Evolutionary conservation across 2,113 vertebrate species (phyloP), one percentile per base, ranked within the genome.

Genomic region (Sphaerodactylus townsendi): DNA sequence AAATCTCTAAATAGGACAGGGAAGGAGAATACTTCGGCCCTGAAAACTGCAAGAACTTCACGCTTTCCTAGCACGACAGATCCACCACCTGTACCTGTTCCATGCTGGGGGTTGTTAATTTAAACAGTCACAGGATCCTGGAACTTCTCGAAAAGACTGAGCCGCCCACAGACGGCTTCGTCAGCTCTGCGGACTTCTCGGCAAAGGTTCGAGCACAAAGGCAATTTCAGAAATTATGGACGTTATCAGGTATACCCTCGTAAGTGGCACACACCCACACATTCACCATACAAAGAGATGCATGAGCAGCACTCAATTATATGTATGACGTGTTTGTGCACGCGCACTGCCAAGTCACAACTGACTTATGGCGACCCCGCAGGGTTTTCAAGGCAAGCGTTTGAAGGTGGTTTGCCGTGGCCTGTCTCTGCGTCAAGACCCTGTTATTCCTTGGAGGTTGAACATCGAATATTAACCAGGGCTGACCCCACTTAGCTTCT

Each of bases 21-120:
- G 37, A 50, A 53, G 50, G 70, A 35, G 33, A 3, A 25, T 56
- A 23, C 86, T 76, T 33, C 74, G 69, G 88, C 37, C 17, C 71
- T 44, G 84, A 23, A 80, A 88, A 30, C 1, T 77, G 80, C 4
- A 77, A 41, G 28, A 9, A 56, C 23, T 30, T 53, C 62, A 74
- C 15, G 81, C 64, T 79, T 30, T 25, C 17, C 21, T 23, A 5
- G 21, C 53, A 56, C 6, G 19, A 56, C 53, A 56, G 53, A 56
- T 81, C 77, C 88, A 56, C 59, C 17, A 78, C 73, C 25, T 33
- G 83, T 37, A 81, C 10, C 19, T 65, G 30, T 71, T 76, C 62
- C 50, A 56, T 50, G 23, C 46, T 5, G 19, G 76, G 0, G 0
- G 19, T 4, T 89, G 77, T 1, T 78, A 23, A 46, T 50, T 50